Evolutionary conservation across 2,113 vertebrate genomes (phyloP).

Genomic region (Python bivittatus): DNA sequence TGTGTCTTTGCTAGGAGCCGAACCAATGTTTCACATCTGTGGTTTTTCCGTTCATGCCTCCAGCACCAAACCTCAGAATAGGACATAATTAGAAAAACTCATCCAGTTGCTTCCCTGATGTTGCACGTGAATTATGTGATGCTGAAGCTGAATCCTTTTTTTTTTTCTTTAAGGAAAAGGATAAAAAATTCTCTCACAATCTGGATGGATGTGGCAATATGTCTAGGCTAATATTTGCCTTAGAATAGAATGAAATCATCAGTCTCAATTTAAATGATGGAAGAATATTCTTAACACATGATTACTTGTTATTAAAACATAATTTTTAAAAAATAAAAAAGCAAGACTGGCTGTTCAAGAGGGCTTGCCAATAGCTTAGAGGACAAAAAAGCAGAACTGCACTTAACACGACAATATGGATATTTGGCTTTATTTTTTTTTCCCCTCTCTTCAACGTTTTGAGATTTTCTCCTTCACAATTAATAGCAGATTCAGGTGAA

Average conservation of each 20-base stretch:
- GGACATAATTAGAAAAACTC: conserved; percentile 54
- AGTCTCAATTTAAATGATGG: not conserved
- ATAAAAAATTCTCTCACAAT: conserved; percentile 2
- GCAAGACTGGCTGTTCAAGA: not conserved
- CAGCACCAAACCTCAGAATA: conserved; percentile 49
- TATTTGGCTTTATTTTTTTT: too few species aligned
- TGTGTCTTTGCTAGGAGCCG: conserved; percentile 55
- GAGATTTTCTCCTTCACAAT: too few species aligned
- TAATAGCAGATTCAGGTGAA: too few species aligned
- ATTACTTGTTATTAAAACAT: not conserved
- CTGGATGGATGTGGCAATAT: conserved; percentile 33
- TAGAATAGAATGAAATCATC: conserved; percentile 27
- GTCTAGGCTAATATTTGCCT: conserved; percentile 30
- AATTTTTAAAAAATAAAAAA: not conserved
- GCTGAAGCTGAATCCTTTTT: conserved; percentile 35
- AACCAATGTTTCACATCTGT: conserved; percentile 60
- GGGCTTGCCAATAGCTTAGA: not conserved
- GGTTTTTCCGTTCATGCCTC: conserved; percentile 48
- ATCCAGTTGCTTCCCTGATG: conserved; percentile 48
- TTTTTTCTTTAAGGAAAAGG: not conserved
- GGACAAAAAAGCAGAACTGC: not conserved
- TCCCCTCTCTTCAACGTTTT: too few species aligned
- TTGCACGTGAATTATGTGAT: conserved; percentile 51
- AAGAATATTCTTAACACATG: not conserved
- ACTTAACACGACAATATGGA: not conserved